phyloP scores from a whole-genome alignment of 2,888 invertebrate species.

The Antheraea yamamai region DNA sequence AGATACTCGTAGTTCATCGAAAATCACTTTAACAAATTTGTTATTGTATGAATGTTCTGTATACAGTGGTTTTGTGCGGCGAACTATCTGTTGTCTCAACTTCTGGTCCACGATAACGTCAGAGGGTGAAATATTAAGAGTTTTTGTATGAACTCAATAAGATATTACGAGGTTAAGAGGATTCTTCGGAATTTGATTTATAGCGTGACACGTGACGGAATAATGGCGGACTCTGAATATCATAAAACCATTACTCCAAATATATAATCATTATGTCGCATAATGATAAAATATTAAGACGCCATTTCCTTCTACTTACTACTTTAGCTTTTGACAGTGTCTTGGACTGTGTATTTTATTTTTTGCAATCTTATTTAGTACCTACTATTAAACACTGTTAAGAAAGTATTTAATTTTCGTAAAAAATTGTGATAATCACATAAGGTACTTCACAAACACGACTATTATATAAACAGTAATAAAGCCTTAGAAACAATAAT shows the following conservation, averaged over 20 bases:
- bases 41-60: too few relatives aligned
- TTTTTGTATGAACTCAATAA: constrained; percentile 15
- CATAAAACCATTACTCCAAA: background rate
- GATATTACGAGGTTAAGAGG: constrained; percentile 12
- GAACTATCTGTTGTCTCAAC: background rate
- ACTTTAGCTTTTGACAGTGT: background rate
- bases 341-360: background rate
- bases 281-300: background rate
- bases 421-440: background rate
- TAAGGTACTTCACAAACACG: background rate
- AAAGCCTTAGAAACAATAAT: background rate
- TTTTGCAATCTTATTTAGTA: background rate
- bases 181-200: constrained; percentile 8
- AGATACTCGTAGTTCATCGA: too few relatives aligned
- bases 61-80: background rate
- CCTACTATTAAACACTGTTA: background rate
- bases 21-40: too few relatives aligned
- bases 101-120: background rate
- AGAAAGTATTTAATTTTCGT: background rate
- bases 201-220: background rate
- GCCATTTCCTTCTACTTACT: background rate
- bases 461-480: background rate
- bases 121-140: constrained; percentile 11
- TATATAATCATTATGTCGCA: background rate
- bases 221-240: background rate